phyloP scores from a whole-genome alignment of 2,797 vertebrate genomes.

The Rachycentron canadum region DNA sequence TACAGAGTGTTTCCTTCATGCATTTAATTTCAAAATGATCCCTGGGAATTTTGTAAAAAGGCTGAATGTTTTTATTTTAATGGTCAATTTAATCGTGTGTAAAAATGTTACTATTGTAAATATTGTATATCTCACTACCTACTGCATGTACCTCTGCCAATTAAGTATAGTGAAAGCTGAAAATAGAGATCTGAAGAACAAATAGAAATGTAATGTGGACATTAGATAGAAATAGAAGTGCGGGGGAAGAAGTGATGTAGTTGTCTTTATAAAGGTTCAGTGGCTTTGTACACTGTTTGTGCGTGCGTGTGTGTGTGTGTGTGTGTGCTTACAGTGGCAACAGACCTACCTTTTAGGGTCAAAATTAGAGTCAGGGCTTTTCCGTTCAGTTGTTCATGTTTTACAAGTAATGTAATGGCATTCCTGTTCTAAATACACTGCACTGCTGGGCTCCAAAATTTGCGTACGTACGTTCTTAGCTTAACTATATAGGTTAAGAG shows the following conservation, averaged over 20 bases:
- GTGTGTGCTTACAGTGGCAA: constrained; percentile 14
- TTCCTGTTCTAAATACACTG: constrained; percentile 71
- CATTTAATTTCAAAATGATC: not conserved
- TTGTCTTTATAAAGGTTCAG: constrained; percentile 25
- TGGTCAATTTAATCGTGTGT: not conserved
- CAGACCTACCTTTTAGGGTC: constrained; percentile 61
- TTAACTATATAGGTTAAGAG: constrained; percentile 73
- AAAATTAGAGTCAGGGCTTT: constrained; percentile 52
- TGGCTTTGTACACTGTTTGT: constrained; percentile 1
- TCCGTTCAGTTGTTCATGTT: constrained; percentile 60
- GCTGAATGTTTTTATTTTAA: not conserved
- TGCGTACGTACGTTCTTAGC: constrained; percentile 49
- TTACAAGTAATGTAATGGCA: constrained; percentile 76
- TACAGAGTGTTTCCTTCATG: too few relatives aligned
- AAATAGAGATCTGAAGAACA: not conserved
- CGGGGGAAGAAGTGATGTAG: constrained; percentile 25
- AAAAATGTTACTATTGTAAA: not conserved
- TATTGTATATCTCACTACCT: too few relatives aligned
- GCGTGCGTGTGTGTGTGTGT: not conserved
- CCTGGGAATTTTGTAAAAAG: not conserved
- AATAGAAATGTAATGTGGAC: not conserved
- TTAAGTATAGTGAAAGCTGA: not conserved
- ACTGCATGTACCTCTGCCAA: not conserved
- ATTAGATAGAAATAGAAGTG: not conserved
- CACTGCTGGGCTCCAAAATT: constrained; percentile 29